Evolutionary conservation across 2,888 invertebrate genomes (phyloP).

Genomic region (Drosophila tanythrix): DNA sequence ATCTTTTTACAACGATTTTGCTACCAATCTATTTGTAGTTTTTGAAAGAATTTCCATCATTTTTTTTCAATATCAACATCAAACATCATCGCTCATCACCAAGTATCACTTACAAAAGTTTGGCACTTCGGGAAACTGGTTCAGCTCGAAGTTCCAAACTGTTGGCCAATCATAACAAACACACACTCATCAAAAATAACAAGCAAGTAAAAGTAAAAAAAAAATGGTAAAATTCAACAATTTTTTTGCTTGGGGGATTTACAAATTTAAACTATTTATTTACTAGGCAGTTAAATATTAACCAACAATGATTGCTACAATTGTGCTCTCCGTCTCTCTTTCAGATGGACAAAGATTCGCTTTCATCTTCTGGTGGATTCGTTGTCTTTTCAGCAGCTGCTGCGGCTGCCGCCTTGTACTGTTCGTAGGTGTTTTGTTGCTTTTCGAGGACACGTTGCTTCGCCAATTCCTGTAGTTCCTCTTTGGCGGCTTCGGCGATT

Average conservation of each 20-base stretch:
- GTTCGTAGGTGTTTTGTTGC: constrained; percentile 66
- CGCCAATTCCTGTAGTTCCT: constrained; percentile 71
- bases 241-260: not conserved
- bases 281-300: constrained; percentile 66
- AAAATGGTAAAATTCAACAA: constrained; percentile 53
- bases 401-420: constrained; percentile 60
- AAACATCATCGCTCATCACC: constrained; percentile 56
- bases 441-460: constrained; percentile 58
- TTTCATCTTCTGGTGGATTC: not conserved
- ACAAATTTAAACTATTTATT: constrained; percentile 10
- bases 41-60: constrained; percentile 57
- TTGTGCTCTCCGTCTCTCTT: not conserved
- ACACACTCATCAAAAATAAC: constrained; percentile 72
- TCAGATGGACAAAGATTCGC: not conserved
- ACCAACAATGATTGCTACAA: constrained; percentile 40
- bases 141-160: constrained; percentile 24
- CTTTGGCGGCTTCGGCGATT: constrained; percentile 79
- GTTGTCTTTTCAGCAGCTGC: constrained; percentile 7
- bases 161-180: constrained; percentile 40
- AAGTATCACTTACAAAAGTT: constrained; percentile 37
- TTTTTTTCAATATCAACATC: constrained; percentile 44
- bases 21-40: constrained; percentile 69
- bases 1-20: constrained; percentile 50
- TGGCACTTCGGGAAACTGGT: constrained; percentile 20
- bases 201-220: constrained; percentile 77